Conservation (phyloP, 2,113 vertebrate genomes). For the Eulemur rufifrons region DNA sequence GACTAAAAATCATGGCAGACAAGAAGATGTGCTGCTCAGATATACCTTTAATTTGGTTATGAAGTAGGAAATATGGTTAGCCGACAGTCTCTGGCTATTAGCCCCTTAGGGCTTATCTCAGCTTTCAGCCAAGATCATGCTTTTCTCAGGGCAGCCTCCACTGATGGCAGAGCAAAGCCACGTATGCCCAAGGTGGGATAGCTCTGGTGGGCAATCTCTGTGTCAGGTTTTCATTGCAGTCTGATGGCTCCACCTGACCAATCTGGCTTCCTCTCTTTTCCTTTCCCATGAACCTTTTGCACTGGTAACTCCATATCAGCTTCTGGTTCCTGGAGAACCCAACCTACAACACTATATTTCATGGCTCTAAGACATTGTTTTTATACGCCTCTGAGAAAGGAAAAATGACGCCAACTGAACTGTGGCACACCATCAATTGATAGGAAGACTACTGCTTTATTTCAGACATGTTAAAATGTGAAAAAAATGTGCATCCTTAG, state of each 20-base stretch:
- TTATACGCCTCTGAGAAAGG: background rate
- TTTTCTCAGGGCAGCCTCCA: background rate
- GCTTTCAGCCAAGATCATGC: background rate
- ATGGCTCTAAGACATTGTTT: background rate
- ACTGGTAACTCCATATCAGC: background rate
- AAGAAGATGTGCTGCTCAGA: background rate
- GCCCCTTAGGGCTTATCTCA: background rate
- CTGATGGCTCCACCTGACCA: background rate
- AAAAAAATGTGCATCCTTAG: background rate
- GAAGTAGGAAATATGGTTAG: background rate
- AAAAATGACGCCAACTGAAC: background rate
- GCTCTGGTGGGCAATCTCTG: background rate
- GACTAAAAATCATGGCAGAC: background rate
- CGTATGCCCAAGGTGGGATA: background rate
- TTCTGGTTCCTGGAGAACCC: slow-evolving; percentile 8
- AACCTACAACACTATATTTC: background rate
- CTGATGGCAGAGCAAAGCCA: background rate
- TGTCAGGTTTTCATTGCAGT: background rate
- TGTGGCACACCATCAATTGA: background rate
- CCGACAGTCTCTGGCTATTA: background rate
- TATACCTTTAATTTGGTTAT: background rate
- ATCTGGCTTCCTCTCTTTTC: background rate
- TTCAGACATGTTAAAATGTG: slow-evolving; percentile 5
- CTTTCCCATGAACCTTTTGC: background rate
- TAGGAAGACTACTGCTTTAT: background rate